Conservation (phyloP, 2,888 invertebrate genomes). For the Melanchra persicariae region DNA sequence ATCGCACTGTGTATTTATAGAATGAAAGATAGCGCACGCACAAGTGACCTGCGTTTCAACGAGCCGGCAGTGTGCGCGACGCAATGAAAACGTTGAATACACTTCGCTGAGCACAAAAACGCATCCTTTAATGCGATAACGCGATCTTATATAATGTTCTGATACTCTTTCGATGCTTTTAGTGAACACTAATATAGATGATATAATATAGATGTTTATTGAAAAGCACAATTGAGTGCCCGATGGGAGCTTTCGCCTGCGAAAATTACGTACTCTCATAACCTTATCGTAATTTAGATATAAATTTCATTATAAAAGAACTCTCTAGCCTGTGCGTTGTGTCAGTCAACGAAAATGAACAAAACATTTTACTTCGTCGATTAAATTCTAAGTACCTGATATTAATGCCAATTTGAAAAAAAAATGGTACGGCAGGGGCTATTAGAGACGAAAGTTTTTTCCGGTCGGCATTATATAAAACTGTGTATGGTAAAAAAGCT, state of each 20-base stretch:
- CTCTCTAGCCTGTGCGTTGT: too few relatives aligned
- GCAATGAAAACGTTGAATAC: constrained; percentile 10
- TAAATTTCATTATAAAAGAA: not conserved
- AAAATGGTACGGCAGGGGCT: too few relatives aligned
- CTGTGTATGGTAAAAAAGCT: not conserved
- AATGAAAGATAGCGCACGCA: not conserved
- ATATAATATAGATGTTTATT: not conserved
- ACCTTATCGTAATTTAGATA: not conserved
- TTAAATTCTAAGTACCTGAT: too few relatives aligned
- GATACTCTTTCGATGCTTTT: not conserved
- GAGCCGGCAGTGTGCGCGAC: not conserved
- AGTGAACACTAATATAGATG: not conserved
- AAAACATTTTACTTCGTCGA: too few relatives aligned
- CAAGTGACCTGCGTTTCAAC: constrained; percentile 16
- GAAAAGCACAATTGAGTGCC: not conserved
- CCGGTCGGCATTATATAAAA: too few relatives aligned
- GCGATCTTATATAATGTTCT: not conserved
- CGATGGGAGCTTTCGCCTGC: not conserved
- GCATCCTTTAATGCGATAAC: not conserved
- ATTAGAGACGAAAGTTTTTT: too few relatives aligned
- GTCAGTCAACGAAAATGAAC: too few relatives aligned
- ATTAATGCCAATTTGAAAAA: too few relatives aligned
- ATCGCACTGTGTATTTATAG: constrained; percentile 3
- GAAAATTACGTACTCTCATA: not conserved
- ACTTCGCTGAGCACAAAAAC: constrained; percentile 1